phyloP scores from a whole-genome alignment of 2,113 vertebrate genomes.

The Cephalopterus ornatus region DNA sequence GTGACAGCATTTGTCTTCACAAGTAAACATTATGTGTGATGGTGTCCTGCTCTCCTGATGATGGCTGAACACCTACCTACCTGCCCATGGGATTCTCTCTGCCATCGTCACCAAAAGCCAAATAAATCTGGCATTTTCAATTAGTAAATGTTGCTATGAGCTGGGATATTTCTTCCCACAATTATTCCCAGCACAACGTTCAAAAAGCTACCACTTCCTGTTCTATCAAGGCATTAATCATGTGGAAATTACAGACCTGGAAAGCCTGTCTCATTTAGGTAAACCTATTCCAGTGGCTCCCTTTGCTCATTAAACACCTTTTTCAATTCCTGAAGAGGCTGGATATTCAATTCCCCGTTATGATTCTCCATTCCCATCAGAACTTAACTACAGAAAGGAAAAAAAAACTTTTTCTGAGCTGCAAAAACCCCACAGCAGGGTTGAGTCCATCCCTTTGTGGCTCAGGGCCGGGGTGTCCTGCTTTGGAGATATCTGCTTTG shows the following conservation, averaged over 20 bases:
- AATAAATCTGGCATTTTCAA: neutral
- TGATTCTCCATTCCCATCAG: too few species aligned
- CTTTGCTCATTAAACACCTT: too few species aligned
- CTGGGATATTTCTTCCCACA: neutral
- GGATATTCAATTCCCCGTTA: too few species aligned
- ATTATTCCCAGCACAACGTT: neutral
- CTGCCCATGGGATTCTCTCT: neutral
- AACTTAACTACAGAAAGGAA: too few species aligned
- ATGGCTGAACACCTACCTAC: neutral
- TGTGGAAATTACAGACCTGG: neutral
- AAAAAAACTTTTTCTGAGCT: too few species aligned
- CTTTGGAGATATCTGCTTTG: neutral
- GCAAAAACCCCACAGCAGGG: neutral
- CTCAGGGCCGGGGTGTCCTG: neutral
- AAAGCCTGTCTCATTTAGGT: neutral
- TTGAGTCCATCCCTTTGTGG: neutral
- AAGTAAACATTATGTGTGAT: accelerated
- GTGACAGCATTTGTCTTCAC: neutral
- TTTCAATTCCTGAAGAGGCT: too few species aligned
- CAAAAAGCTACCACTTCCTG: neutral
- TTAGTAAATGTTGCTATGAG: neutral
- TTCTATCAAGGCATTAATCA: neutral
- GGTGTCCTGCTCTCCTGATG: neutral
- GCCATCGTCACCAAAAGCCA: neutral
- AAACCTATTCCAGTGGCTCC: too few species aligned